Base-by-base conservation (phyloP, 2,888 invertebrate genomes). In the Pseudolycoriella hygida region DNA sequence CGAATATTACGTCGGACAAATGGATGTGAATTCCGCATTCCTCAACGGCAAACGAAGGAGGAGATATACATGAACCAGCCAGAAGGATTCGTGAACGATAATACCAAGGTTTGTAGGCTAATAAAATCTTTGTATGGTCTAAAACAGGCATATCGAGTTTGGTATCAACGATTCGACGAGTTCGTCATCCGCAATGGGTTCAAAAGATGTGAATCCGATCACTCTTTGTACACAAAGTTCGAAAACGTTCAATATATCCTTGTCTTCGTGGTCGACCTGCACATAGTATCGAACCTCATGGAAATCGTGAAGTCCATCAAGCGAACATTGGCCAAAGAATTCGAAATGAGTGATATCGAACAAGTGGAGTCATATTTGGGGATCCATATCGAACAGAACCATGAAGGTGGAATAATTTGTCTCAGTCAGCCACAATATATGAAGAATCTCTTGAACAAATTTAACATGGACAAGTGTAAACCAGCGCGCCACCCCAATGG, bases 381-480 rank as follows among this genome's bases (percentile, higher is more conserved):
- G 40, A 48, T 49, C 17, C 20, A 34, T 11, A 37, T 43, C 17
- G 43, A 47, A 37, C 47, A 50, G 10, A 43, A 41, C 40, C 30
- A 42, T 32, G 14, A 38, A 17, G 46, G 42, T 8, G 40, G 34
- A 5, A 15, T 17, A n/a, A 47, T 50, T 34, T 25, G 20, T 17
- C 31, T 51, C 17, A 47, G 48, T 31, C 51, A 53, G 43, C 38
- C 41, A 3, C 43, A 47, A 30, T 51, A 53, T 32, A 38, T 52
- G n/a, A 19, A 47, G 15, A 42, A 51, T 17, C 46, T 51, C 14
- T 18, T 53, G 11, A 32, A 46, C 14, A 50, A 48, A 31, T 53
- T 51, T 32, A 38, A 42, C 1, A 53, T 53, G 48, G 40, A 19
- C 14, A 45, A 51, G 17, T 52, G 51, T 34, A 51, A 52, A 39